Evolutionary conservation across 2,888 invertebrate genomes (phyloP).

Genomic region (Ichneumon xanthorius): DNA sequence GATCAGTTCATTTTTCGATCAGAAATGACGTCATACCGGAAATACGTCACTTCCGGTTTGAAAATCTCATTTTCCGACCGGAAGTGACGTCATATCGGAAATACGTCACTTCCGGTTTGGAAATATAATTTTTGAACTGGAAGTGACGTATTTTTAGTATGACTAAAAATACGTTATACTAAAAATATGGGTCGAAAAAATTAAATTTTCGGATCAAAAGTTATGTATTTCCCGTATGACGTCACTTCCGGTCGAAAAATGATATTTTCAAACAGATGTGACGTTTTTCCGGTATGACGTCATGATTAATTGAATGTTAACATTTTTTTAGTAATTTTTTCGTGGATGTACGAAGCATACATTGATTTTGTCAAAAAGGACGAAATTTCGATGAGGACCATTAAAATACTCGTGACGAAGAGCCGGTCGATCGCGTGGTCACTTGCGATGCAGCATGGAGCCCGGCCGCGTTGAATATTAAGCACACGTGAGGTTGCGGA

Average conservation of each 20-base stretch:
- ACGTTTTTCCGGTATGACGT: background rate
- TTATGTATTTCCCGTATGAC: background rate
- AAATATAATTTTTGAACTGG: too few relatives aligned
- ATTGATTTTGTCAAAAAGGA: background rate
- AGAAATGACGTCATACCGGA: too few relatives aligned
- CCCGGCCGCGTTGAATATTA: constrained; percentile 66
- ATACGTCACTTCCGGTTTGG: too few relatives aligned
- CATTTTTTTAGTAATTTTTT: background rate
- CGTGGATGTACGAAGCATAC: background rate
- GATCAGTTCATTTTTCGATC: too few relatives aligned
- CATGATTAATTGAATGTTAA: background rate
- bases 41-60: background rate
- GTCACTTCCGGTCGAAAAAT: too few relatives aligned
- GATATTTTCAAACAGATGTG: too few relatives aligned
- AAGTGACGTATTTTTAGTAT: too few relatives aligned
- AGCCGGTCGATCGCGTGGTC: constrained; percentile 58
- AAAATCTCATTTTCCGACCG: background rate
- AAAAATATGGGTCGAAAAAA: too few relatives aligned
- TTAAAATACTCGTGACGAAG: constrained; percentile 24
- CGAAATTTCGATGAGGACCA: constrained; percentile 20
- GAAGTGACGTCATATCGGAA: too few relatives aligned
- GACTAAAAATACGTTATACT: too few relatives aligned
- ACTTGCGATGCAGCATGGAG: constrained; percentile 61
- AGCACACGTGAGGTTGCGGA: constrained; percentile 68
- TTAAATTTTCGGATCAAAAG: too few relatives aligned